Evolutionary conservation across 2,113 vertebrate species (phyloP).

Genomic region (Hypanus sabinus): DNA sequence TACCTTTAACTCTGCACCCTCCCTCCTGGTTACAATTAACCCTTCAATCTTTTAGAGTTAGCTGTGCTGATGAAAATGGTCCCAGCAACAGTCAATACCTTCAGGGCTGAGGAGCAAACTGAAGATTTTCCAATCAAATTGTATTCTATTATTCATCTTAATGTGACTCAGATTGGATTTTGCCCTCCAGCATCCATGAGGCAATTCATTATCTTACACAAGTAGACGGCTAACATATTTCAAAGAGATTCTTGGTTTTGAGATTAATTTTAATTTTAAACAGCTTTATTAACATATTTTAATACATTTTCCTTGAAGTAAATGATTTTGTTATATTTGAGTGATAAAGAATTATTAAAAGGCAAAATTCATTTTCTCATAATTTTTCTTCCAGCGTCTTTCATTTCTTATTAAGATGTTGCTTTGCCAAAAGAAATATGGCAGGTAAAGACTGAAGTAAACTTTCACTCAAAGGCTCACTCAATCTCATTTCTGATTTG

Average conservation of each 20-base stretch:
- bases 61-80: background rate
- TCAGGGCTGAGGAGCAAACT: background rate
- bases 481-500: background rate
- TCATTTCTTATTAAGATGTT: background rate
- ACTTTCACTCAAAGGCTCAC: background rate
- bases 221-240: background rate
- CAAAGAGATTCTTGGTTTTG: background rate
- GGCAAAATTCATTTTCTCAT: background rate
- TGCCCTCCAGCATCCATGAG: background rate
- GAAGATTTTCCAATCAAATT: background rate
- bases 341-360: conserved; percentile 1
- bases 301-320: conserved; percentile 6
- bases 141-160: background rate
- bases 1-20: background rate
- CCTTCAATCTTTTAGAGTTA: background rate
- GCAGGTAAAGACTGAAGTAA: background rate
- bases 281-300: background rate
- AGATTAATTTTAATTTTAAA: conserved; percentile 3
- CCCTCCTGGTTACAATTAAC: background rate
- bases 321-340: background rate
- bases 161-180: background rate
- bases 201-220: background rate
- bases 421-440: background rate
- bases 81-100: background rate
- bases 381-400: background rate